These are phyloP conservation scores for Ptyas mucosa DNA, from an alignment of 2,113 vertebrate species.

Conservation along the genomic window DNA sequence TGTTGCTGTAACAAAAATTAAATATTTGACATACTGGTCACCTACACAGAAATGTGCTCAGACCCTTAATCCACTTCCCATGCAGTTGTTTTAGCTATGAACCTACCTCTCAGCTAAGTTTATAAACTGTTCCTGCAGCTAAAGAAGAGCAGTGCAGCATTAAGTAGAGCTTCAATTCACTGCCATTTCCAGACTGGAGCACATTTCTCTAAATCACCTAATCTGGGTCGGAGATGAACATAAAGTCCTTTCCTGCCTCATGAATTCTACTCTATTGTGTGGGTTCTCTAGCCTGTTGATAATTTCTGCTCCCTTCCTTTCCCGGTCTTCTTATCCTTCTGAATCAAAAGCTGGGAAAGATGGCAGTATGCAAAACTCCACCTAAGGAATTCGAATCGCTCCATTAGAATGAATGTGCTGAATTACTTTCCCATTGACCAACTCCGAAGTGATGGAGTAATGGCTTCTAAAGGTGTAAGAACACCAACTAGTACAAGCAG, in stretches of 20 bases:
- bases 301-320: background rate
- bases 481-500: conserved; percentile 68
- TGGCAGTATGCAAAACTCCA: conserved; percentile 10
- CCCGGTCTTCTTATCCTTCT: background rate
- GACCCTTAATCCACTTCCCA: background rate
- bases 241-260: background rate
- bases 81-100: background rate
- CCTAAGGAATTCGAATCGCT: conserved; percentile 51
- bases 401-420: conserved; percentile 62
- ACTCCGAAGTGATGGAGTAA: conserved; percentile 55
- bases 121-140: background rate
- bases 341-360: background rate
- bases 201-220: too few relatives aligned
- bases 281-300: background rate
- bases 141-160: background rate
- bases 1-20: background rate
- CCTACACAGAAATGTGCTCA: background rate
- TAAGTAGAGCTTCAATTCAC: background rate
- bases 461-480: conserved; percentile 68
- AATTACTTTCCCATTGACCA: conserved; percentile 58
- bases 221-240: background rate
- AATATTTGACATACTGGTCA: background rate
- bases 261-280: background rate
- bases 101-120: background rate
- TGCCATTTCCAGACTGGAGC: background rate